Percentiles rank a stretch among this genome's conserved stretches.
Evolutionary conservation across 2,888 invertebrate genomes (phyloP).

Genomic region (Automeris io): DNA sequence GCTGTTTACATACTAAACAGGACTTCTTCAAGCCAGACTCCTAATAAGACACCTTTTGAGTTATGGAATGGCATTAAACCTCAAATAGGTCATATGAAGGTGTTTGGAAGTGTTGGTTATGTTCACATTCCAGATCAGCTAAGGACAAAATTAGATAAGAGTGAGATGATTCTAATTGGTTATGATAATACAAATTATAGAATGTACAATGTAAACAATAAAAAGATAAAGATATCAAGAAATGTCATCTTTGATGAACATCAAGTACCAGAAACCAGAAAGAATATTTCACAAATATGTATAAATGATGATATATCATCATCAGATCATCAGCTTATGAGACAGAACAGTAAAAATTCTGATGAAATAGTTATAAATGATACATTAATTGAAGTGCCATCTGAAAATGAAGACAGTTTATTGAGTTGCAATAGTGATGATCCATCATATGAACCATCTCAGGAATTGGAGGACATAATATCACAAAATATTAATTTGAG

Average conservation of each 20-base stretch:
- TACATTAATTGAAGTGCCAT: slow-evolving; percentile 7
- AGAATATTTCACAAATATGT: slow-evolving; percentile 13
- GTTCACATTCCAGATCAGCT: neutral
- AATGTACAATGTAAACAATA: slow-evolving; percentile 19
- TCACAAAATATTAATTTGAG: slow-evolving; percentile 13
- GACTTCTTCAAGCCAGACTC: slow-evolving; percentile 14
- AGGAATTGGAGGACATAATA: slow-evolving; percentile 11
- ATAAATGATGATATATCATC: slow-evolving; percentile 11
- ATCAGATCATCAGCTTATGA: too few species aligned
- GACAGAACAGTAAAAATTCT: slow-evolving; percentile 4
- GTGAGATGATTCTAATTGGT: slow-evolving; percentile 22
- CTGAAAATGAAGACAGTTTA: slow-evolving; percentile 17
- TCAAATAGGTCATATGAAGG: slow-evolving; percentile 14
- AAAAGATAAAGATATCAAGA: neutral
- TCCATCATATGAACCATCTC: slow-evolving; percentile 19
- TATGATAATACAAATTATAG: slow-evolving; percentile 30
- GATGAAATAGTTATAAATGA: slow-evolving; percentile 5
- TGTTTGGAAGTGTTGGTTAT: neutral
- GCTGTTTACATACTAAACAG: slow-evolving; percentile 18
- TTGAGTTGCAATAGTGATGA: slow-evolving; percentile 13
- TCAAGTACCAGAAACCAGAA: neutral
- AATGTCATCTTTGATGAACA: neutral
- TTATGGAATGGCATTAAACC: neutral
- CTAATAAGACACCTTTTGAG: slow-evolving; percentile 15
- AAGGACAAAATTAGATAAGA: neutral